Evolutionary conservation across 1,140 invertebrate species (phyloP), one percentile per base, ranked within the genome.

Genomic region (Microplitis mediator): DNA sequence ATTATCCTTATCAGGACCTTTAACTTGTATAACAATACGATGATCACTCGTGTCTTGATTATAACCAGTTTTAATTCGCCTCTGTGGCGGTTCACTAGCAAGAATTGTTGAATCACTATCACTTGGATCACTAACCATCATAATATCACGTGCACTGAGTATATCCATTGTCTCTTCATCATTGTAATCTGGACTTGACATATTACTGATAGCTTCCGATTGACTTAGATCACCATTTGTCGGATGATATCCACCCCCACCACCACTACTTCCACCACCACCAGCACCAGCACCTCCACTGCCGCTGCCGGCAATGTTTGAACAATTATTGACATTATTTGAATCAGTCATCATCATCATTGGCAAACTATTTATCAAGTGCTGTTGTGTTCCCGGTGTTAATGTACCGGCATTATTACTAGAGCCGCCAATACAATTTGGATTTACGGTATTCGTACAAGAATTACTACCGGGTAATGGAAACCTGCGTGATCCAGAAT

Each of bases 51-150:
- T 79, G 82, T 83, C 84, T 75, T 84, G 86, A 66, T 84, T 85
- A 78, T 81, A 84, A 9, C 23, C 23, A 4, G 84, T 87, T 74
- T 91, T 89, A 62, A 90, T 88, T 75, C 90, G 88, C 75, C 91
- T 91, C 78, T 92, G 91, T 16, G 90, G 91, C 13, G 92, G 92
- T 82, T 94, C 93, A 36, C 92, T 93, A 14, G 93, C 93, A 31
- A 94, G 82, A 64, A 93, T 92, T 11, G 92, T 91, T 35, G 93
- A 95, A 83, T 95, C 94, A 75, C 93, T 94, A 86, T 95, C 94
- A 84, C 93, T 95, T 39, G 93, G 93, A 87, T 95, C 94, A 80
- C 93, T 94, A 75, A 95, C 91, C 87, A 94, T 93, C 93, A 95
- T 95, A 45, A 93, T 88, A 75, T 92, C 92, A 74, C 91, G 89